Base-by-base conservation (phyloP, 2,797 vertebrate genomes). In the Miichthys miiuy region DNA sequence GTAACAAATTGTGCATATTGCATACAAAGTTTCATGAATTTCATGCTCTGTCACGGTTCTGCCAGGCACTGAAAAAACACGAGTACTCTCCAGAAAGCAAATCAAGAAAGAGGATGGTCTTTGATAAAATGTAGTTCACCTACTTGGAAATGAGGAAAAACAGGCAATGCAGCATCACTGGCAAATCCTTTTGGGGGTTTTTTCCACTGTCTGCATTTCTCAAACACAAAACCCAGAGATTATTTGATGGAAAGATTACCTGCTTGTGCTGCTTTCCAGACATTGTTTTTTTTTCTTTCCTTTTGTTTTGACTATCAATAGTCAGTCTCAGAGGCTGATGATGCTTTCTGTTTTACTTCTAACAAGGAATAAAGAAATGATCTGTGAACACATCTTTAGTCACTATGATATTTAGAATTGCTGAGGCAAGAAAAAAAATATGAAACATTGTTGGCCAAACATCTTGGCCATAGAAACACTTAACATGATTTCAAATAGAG, bases 101-200 rank as follows among this genome's bases (percentile, higher is more conserved):
- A 82, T 72, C 68, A 72, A 65, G 34, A 81, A 44, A 51, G 52
- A 75, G 54, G 55, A 63, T 30, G 30, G 52, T 54, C 81, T 83
- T 86, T 85, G 72, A 83, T 87, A 58, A 79, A 84, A 86, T 83
- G 48, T 68, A 77, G 68, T 80, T 86, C 73, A 81, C 79, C 79
- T 81, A 73, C 79, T 78, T 85, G 51, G 48, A 77, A 84, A 76
- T 75, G 42, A 81, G 41, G 60, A 60, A 61, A 80, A 77, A 56
- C 17, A 58, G 27, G 50, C 17, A 68, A 74, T 41, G 44, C 63
- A 72, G 47, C 41, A 60, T 41, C 70, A 56, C 69, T 75, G 23
- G 8, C 56, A 77, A 70, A 79, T 60, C 47, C 68, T 62, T 62
- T 27, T 6, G 48, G 11, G 27, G 27, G 27, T 27, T 27, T 48